These are phyloP conservation scores for Stenichneumon culpator DNA, from an alignment of 2,888 invertebrate genomes.

Conservation along the genomic window DNA sequence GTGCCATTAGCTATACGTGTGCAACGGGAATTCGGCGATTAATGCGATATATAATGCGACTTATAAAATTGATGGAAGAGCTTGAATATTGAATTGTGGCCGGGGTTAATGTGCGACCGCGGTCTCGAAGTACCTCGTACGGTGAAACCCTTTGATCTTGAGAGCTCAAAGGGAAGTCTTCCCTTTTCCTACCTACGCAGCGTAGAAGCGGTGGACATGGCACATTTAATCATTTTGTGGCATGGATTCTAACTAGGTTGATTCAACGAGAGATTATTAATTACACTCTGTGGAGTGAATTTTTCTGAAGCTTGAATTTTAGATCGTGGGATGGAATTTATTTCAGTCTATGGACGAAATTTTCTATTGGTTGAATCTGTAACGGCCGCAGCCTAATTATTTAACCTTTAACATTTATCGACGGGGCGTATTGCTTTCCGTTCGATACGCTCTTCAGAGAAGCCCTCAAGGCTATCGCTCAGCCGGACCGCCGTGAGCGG, in stretches of 20 bases:
- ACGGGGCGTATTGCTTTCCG: too few species aligned
- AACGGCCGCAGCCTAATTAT: too few species aligned
- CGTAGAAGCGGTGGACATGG: neutral
- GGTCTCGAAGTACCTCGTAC: neutral
- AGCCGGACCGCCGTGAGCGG: too few species aligned
- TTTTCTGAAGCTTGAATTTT: too few species aligned
- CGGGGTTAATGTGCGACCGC: neutral
- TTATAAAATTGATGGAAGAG: neutral
- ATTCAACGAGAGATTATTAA: neutral
- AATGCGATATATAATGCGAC: neutral
- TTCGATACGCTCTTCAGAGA: too few species aligned
- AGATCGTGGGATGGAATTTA: too few species aligned
- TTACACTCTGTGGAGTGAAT: neutral
- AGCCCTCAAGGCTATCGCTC: too few species aligned
- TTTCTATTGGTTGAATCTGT: too few species aligned
- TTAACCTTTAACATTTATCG: too few species aligned
- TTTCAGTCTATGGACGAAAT: too few species aligned
- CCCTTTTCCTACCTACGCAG: neutral
- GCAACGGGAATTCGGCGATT: neutral
- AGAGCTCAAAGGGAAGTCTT: neutral
- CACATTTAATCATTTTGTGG: neutral
- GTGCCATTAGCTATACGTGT: neutral
- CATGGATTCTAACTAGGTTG: neutral
- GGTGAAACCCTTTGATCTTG: neutral
- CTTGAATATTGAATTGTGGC: constrained; percentile 5